Conservation (phyloP, 2,797 vertebrate species). For the Pachyuromys duprasi region DNA sequence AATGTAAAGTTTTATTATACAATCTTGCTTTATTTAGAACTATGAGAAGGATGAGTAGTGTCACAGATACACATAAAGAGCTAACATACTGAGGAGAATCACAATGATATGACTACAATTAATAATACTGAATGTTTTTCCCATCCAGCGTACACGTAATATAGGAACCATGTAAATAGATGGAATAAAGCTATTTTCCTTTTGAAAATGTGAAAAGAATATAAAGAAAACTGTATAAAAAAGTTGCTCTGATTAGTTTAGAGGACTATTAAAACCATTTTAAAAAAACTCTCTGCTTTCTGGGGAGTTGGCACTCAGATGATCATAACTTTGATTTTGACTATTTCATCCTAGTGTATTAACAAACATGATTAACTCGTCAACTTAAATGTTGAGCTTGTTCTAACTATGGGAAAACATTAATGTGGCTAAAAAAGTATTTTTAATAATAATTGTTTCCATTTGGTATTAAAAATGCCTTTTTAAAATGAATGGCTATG, state of each 20-base stretch:
- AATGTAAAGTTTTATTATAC: neutral
- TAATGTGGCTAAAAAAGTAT: neutral
- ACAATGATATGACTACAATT: neutral
- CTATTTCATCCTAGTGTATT: neutral
- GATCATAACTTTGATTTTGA: neutral
- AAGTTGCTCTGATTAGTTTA: neutral
- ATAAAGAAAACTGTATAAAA: neutral
- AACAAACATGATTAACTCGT: slow-evolving; percentile 24
- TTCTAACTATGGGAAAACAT: neutral
- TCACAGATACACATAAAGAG: slow-evolving; percentile 4
- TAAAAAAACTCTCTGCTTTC: neutral
- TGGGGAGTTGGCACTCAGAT: neutral
- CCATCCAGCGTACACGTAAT: neutral
- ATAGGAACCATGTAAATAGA: neutral
- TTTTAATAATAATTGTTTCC: neutral
- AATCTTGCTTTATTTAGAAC: neutral
- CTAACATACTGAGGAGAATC: neutral
- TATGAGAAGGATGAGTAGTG: neutral
- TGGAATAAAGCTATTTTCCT: slow-evolving; percentile 20
- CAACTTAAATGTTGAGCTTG: neutral
- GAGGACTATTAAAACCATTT: neutral
- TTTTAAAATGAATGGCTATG: neutral
- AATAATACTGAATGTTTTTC: neutral
- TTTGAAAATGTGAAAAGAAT: neutral
- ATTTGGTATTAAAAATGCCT: neutral